phyloP scores from a whole-genome alignment of 2,888 invertebrate genomes.

The Torymus aiolomorphi region DNA sequence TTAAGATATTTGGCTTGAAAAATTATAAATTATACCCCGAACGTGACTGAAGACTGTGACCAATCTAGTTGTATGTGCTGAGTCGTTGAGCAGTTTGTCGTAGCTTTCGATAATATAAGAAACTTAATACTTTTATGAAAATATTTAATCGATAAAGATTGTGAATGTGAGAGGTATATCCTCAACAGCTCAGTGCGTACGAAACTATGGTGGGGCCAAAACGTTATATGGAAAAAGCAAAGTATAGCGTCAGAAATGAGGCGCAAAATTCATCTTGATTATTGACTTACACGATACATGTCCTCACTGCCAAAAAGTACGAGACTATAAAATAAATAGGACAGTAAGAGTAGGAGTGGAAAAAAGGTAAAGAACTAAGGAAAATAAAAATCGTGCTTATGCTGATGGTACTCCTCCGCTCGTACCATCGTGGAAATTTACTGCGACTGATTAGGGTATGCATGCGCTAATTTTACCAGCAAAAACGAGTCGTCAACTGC shows the following conservation, averaged over 20 bases:
- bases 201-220: conserved; percentile 73
- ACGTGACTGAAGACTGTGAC: conserved; percentile 73
- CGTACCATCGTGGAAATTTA: conserved; percentile 60
- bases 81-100: conserved; percentile 60
- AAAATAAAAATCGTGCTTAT: conserved; percentile 62
- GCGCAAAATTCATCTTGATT: conserved; percentile 61
- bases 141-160: background rate
- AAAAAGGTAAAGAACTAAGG: conserved; percentile 25
- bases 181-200: conserved; percentile 63
- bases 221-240: conserved; percentile 53
- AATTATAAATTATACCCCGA: conserved; percentile 60
- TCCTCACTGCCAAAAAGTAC: conserved; percentile 73
- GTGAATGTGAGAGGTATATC: conserved; percentile 49
- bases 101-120: background rate
- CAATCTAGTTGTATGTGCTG: conserved; percentile 67
- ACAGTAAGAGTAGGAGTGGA: conserved; percentile 11
- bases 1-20: conserved; percentile 4
- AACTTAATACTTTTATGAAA: background rate
- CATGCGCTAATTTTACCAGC: conserved; percentile 70
- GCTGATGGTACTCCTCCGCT: conserved; percentile 62
- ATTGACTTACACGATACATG: conserved; percentile 66
- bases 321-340: conserved; percentile 62
- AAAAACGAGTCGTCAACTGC: conserved; percentile 72
- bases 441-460: conserved; percentile 72
- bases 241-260: conserved; percentile 47